Conservation (phyloP, 2,888 invertebrate genomes). For the Sarcophaga variegata region DNA sequence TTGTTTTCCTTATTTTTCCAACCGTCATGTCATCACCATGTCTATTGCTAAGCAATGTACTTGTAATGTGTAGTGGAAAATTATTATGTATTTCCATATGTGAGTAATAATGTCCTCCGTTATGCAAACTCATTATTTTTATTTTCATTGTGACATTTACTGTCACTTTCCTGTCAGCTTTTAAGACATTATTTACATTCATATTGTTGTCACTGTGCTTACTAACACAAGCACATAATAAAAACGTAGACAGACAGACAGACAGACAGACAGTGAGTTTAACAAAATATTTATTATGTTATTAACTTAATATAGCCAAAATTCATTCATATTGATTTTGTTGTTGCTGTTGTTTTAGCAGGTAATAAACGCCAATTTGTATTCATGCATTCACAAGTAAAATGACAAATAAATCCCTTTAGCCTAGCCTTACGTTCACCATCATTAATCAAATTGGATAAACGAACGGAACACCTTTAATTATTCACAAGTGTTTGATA, state of each 20-base stretch:
- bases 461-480: background rate
- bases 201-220: constrained; percentile 2
- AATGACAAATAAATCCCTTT: constrained; percentile 7
- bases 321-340: background rate
- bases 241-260: background rate
- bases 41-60: background rate
- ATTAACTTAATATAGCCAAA: background rate
- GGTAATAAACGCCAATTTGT: background rate
- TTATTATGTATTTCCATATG: background rate
- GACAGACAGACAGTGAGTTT: background rate
- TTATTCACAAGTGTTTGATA: background rate
- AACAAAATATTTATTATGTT: constrained; percentile 34
- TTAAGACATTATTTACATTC: constrained; percentile 22
- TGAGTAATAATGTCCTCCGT: background rate
- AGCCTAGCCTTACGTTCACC: background rate
- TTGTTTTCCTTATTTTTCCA: too few species aligned
- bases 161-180: constrained; percentile 46
- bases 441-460: background rate
- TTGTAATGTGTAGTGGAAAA: background rate
- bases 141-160: constrained; percentile 17
- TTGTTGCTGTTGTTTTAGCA: background rate
- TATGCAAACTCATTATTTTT: constrained; percentile 3
- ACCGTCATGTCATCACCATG: background rate
- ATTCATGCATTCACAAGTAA: background rate
- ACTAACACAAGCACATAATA: background rate